Conservation (phyloP, 2,113 vertebrate genomes). For the Meriones unguiculatus region DNA sequence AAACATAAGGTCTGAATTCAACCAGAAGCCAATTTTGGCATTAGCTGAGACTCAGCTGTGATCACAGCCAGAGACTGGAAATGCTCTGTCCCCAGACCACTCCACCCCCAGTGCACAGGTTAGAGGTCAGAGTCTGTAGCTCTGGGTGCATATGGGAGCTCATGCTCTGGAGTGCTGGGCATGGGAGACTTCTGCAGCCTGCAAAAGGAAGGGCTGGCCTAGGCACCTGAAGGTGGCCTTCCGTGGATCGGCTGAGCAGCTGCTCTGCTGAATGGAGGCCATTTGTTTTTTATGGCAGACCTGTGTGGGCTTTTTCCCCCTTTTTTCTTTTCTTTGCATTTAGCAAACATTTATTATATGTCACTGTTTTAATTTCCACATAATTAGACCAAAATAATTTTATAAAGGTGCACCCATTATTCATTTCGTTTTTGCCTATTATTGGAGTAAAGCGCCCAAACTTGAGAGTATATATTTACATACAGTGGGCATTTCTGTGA, state of each 20-base stretch:
- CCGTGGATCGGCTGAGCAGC: not conserved
- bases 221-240: not conserved
- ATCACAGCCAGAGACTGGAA: constrained; percentile 23
- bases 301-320: not conserved
- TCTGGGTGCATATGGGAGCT: not conserved
- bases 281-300: not conserved
- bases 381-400: not conserved
- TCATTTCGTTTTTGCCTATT: not conserved
- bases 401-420: not conserved
- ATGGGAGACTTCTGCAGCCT: not conserved
- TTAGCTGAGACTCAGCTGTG: constrained; percentile 27
- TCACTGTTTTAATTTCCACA: not conserved
- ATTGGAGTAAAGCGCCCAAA: not conserved
- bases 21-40: constrained; percentile 26
- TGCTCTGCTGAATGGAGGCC: not conserved
- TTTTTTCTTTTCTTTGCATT: not conserved
- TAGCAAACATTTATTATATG: not conserved
- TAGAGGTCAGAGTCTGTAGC: not conserved
- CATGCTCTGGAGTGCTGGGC: not conserved
- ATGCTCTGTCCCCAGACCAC: not conserved
- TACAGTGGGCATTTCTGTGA: not conserved
- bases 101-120: not conserved
- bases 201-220: not conserved
- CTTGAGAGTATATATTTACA: not conserved
- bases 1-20: constrained; percentile 55